Evolutionary conservation across 2,113 vertebrate genomes (phyloP).

Genomic region (Eonycteris spelaea): DNA sequence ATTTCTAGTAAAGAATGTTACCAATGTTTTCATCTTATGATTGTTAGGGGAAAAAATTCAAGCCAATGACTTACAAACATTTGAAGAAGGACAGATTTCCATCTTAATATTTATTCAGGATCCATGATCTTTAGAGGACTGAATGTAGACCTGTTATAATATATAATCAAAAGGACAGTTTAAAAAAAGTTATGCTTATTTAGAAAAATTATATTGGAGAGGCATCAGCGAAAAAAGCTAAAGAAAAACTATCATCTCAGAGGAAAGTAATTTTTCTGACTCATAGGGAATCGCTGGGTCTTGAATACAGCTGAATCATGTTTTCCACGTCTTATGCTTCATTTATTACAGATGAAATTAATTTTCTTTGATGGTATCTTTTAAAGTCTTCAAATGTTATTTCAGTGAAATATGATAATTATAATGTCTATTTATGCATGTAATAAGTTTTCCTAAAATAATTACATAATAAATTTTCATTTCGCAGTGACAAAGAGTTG

Average conservation of each 20-base stretch:
- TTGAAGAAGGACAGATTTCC: not conserved
- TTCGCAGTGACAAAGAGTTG: not conserved
- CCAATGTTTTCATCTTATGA: not conserved
- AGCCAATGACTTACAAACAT: not conserved
- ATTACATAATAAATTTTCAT: constrained; percentile 44
- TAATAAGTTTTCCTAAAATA: constrained; percentile 57
- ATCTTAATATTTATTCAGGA: not conserved
- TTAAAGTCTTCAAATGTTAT: constrained; percentile 48
- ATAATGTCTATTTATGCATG: constrained; percentile 29
- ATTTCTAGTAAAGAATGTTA: not conserved
- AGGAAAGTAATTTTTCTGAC: constrained; percentile 11
- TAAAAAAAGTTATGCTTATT: not conserved
- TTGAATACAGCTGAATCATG: not conserved
- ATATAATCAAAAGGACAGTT: not conserved
- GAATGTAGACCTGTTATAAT: not conserved
- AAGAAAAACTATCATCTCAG: constrained; percentile 4
- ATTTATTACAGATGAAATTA: constrained; percentile 58
- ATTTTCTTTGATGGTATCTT: not conserved
- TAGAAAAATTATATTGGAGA: not conserved
- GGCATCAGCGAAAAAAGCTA: not conserved
- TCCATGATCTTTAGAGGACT: not conserved
- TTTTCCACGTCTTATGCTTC: constrained; percentile 35
- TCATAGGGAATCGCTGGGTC: not conserved
- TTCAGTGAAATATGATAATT: constrained; percentile 47
- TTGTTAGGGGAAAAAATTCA: not conserved